Base-by-base conservation (phyloP, 2,113 vertebrate genomes). In the Aix galericulata region DNA sequence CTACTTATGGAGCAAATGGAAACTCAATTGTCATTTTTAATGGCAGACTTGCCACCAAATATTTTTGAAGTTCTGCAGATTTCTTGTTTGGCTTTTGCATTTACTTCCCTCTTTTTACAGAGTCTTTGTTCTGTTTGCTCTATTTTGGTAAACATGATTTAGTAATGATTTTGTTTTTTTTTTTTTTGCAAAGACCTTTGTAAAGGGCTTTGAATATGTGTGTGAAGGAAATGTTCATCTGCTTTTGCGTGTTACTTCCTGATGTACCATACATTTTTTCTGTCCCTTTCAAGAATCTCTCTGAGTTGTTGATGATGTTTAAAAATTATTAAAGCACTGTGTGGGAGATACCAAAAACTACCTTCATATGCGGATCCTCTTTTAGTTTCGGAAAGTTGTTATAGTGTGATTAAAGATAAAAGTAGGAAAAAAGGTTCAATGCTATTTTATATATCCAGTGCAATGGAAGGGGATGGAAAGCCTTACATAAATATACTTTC, bases 1-100 rank as follows among this genome's bases (percentile, higher is more conserved):
- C 31, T 25, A 11, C 18, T 63, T 55, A 13, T 17, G 13, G 2
- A 5, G 36, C 0, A 0, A 4, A 18, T 59, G 22, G 75, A 82
- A 82, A 63, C 4, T 53, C 11, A 48, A 11, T 12, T n/a, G 27
- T 25, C 13, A 50, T 75, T 85, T 93, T 88, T 90, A 38, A 59
- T 8, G 23, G 9, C 25, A 64, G 15, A 50, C 23, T 63, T 82
- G 53, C 16, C 17, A 38, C 17, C 4, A 21, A 60, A 50, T 82
- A 23, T 53, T 84, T 44, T 67, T 63, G 63, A 75, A 82, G 7
- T 22, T 60, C 13, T 68, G 3, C 64, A 34, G 17, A 21, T 56
- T 64, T 75, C 14, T 56, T 87, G 7, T 31, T 90, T 68, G 48
- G 29, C 9, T 32, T 91, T 79, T 42, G 12, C 2, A 27, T 78